Percentiles rank a stretch among this genome's conserved stretches.
Evolutionary conservation across 2,888 invertebrate species (phyloP).

Genomic region (Molorchus minor): DNA sequence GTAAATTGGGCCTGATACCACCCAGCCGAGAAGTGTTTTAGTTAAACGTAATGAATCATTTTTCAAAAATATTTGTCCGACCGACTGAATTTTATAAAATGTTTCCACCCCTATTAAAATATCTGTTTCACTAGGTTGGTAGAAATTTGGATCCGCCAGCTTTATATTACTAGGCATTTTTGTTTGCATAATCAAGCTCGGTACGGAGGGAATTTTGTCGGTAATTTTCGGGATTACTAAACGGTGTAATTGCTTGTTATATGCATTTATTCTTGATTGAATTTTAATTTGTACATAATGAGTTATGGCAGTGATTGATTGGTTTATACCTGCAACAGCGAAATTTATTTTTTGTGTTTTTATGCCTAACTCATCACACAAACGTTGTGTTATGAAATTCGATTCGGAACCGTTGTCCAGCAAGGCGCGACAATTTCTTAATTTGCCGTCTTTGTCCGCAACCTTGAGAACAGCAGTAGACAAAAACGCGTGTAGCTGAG

Average conservation of each 20-base stretch:
- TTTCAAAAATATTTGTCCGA: conserved; percentile 20
- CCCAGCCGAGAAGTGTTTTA: conserved; percentile 29
- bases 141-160: conserved; percentile 30
- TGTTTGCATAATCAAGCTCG: conserved; percentile 4
- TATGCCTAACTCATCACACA: not conserved
- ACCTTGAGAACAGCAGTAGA: not conserved
- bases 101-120: conserved; percentile 27
- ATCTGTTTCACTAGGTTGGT: conserved; percentile 23
- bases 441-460: not conserved
- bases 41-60: conserved; percentile 10
- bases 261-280: not conserved
- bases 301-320: not conserved
- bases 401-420: not conserved
- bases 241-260: not conserved
- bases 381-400: not conserved
- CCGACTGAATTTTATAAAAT: conserved; percentile 19
- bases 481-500: not conserved
- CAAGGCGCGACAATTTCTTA: not conserved
- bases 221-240: conserved; percentile 11
- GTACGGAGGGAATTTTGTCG: not conserved
- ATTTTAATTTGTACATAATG: not conserved
- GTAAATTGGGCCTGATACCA: conserved; percentile 29
- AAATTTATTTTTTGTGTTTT: not conserved
- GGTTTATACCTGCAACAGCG: not conserved
- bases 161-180: conserved; percentile 17